Base-by-base conservation (phyloP, 2,888 invertebrate genomes). In the Pedicia rivosa region DNA sequence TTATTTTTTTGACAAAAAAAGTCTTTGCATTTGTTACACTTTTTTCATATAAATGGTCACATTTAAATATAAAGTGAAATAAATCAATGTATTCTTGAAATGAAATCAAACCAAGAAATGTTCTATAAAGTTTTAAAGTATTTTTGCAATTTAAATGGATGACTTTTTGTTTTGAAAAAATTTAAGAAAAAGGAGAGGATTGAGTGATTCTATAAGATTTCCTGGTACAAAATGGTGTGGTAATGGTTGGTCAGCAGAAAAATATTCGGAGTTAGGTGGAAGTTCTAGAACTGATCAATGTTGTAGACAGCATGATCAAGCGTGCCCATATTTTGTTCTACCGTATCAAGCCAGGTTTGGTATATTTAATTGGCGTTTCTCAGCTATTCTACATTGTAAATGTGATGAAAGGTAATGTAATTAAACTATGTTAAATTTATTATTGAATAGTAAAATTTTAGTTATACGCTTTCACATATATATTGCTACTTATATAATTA, bases 221-320 rank as follows among this genome's bases (percentile, higher is more conserved):
- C 86, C 86, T 1, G 86, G 86, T n/a, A 87, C 87, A 2, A 78
- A 82, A 53, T 88, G 87, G 87, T 88, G 88, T 59, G 88, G 88
- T 19, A 78, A 78, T 50, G 87, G 87, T 6, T 76, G 73, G 54
- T 70, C 76, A 0, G 84, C 86, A 2, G 70, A 72, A 26, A 71
- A 74, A 47, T 81, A 78, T 57, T 75, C 77, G 19, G 77, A 84
- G 48, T 68, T 88, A 22, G 87, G 86, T 6, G 77, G 78, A 25
- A 78, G 81, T 56, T 72, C 77, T 28, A 68, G 71, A 37, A 80
- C 84, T 10, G 88, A 88, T 53, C 63, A 72, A 48, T 88, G 88
- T 59, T 88, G 88, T 59, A 63, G 87, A 29, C 70, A 72, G 45
- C 88, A 90, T 62, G 88, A 90, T 54, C 43, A 44, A 40, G 65